Evolutionary conservation across 1,140 invertebrate species (phyloP).

Genomic region (Sesamia nonagrioides): DNA sequence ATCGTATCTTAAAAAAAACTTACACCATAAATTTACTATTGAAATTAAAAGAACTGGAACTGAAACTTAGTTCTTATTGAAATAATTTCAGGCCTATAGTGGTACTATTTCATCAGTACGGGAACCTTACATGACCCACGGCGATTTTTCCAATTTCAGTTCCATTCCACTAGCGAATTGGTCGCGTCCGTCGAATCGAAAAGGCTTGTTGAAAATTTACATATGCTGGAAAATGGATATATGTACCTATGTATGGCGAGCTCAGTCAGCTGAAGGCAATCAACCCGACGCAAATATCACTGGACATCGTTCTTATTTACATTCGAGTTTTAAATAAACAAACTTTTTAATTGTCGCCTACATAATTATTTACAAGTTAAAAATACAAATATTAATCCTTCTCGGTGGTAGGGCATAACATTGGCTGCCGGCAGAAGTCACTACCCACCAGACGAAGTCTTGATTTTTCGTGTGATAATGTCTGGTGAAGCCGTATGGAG

Average conservation of each 20-base stretch:
- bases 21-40: too few relatives aligned
- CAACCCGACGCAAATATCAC: constrained; percentile 72
- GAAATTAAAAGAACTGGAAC: too few relatives aligned
- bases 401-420: too few relatives aligned
- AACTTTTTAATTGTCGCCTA: constrained; percentile 55
- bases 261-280: constrained; percentile 72
- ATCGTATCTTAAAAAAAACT: too few relatives aligned
- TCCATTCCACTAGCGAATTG: constrained; percentile 78
- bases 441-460: too few relatives aligned
- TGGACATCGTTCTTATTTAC: constrained; percentile 60
- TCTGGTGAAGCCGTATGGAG: too few relatives aligned
- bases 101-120: constrained; percentile 47
- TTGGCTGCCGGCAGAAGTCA: too few relatives aligned
- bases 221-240: constrained; percentile 74
- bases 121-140: constrained; percentile 58
- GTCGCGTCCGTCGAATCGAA: constrained; percentile 78
- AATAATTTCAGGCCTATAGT: not conserved
- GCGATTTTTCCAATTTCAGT: constrained; percentile 81
- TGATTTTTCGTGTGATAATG: too few relatives aligned
- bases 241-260: constrained; percentile 47
- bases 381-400: constrained; percentile 9
- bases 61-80: not conserved
- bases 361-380: constrained; percentile 41
- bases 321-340: constrained; percentile 63
- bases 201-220: constrained; percentile 83